Conservation (phyloP, 2,888 invertebrate species). For the Pachydiplax longipennis region DNA sequence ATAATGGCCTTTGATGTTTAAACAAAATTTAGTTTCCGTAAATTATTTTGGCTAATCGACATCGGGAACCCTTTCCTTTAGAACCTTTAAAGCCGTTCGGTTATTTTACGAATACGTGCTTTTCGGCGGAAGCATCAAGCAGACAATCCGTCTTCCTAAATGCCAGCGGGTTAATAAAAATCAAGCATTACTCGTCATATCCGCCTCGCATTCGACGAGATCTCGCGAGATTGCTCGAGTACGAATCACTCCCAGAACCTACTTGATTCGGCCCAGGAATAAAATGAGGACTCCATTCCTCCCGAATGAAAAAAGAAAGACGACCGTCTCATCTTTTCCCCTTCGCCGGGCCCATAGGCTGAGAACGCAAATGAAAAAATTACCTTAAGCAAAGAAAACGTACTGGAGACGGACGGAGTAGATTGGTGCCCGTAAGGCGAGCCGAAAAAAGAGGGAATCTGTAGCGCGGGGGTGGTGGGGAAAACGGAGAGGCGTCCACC, state of each 20-base stretch:
- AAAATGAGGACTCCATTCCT: background rate
- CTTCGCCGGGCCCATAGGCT: background rate
- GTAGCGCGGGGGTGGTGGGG: background rate
- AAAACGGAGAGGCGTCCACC: background rate
- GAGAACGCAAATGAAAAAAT: background rate
- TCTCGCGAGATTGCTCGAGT: background rate
- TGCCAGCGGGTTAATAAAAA: background rate
- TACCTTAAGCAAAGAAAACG: background rate
- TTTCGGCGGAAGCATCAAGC: too few relatives aligned
- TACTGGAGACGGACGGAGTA: background rate
- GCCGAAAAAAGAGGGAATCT: background rate
- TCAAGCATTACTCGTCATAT: background rate
- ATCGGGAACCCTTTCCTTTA: too few relatives aligned
- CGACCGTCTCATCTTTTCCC: background rate
- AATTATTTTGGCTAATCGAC: too few relatives aligned
- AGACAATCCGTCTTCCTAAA: background rate
- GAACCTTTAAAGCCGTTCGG: too few relatives aligned
- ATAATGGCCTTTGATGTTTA: too few relatives aligned
- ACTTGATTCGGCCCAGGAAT: background rate
- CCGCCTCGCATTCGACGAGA: background rate
- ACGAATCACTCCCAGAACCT: background rate
- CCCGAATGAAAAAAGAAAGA: background rate
- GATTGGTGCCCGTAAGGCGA: background rate
- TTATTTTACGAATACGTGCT: too few relatives aligned
- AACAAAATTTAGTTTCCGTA: too few relatives aligned